Evolutionary conservation across 2,113 vertebrate genomes (phyloP).

Genomic region (Aplodontia rufa): DNA sequence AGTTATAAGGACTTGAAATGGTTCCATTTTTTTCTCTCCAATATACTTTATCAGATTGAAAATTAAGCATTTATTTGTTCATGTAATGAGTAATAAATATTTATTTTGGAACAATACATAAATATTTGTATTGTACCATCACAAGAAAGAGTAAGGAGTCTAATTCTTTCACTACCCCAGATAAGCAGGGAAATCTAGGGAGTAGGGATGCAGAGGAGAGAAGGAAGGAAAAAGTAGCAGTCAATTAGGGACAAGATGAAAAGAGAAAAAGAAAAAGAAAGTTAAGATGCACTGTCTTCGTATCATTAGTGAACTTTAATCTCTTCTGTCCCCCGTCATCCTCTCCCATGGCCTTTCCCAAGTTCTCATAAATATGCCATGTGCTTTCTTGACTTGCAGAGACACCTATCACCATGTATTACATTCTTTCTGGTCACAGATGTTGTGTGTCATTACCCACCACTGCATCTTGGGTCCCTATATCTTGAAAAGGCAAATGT

Average conservation of each 20-base stretch:
- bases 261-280: background rate
- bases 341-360: fast-evolving
- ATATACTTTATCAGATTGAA: background rate
- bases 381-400: background rate
- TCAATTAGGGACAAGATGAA: background rate
- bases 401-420: background rate
- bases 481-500: background rate
- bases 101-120: background rate
- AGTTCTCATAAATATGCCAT: background rate
- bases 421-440: background rate
- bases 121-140: background rate
- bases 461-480: background rate
- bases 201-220: background rate
- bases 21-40: background rate
- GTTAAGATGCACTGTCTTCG: background rate
- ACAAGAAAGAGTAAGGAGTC: background rate
- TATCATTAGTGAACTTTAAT: background rate
- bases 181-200: background rate
- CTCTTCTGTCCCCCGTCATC: fast-evolving
- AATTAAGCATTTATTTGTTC: background rate
- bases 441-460: background rate
- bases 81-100: background rate
- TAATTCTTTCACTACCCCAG: background rate
- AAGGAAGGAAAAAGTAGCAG: background rate
- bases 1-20: background rate